Evolutionary conservation across 2,797 vertebrate species (phyloP), one percentile per base, ranked within the genome.

Genomic region (Phyllotis vaccarum): DNA sequence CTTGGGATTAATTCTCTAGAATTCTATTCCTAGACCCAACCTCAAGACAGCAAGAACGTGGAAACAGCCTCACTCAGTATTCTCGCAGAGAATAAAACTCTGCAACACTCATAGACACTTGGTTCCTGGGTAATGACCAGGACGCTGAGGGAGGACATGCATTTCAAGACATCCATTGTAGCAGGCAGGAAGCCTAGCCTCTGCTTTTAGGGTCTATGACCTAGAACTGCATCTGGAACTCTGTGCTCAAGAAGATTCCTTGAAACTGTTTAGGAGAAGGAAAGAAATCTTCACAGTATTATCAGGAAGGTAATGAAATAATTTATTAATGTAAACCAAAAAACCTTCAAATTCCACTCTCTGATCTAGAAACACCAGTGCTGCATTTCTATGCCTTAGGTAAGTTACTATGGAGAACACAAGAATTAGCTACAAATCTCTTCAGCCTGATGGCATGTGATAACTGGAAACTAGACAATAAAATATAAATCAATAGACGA

Each of bases 341-440:
- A 79, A n/a, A 49, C 37, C 37, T 92, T 80, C 79, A 89, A 93
- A 87, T 6, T 62, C 17, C n/a, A 22, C 0, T 29, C n/a, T 95
- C 40, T 68, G n/a, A 58, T 37, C 58, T 56, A 79, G 54, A 46
- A 62, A 90, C 87, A 60, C 7, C 31, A 94, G 31, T n/a, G 58
- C 56, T 37, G 21, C 6, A 74, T 72, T 75, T 56, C 54, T 86
- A 19, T 75, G 16, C 16, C 24, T 43, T 46, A 5, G 91, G 54
- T 64, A 94, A 94, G 10, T 46, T 83, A 83, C 19, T 76, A 87
- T 6, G 9, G 52, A 80, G 52, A 94, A 91, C 19, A 78, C 76
- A 62, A 95, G n/a, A 62, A 89, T 94, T 34, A 89, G 56, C 70
- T 95, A 87, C 34, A 94, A 78, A 95, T 91, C 31, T 78, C n/a